Evolutionary conservation across 1,140 invertebrate genomes (phyloP).

Genomic region (Cydia amplana): DNA sequence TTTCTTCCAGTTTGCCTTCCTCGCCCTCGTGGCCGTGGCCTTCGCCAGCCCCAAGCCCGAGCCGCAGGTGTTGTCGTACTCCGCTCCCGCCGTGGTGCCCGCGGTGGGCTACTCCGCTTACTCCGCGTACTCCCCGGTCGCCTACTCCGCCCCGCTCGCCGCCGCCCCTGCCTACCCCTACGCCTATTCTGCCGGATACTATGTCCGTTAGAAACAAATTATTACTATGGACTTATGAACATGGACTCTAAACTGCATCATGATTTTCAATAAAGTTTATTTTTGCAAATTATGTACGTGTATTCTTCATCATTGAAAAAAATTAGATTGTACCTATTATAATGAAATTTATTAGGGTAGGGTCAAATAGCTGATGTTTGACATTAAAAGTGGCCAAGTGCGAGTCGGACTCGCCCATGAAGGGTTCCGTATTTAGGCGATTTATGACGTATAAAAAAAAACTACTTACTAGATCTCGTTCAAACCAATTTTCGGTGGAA

Average conservation of each 20-base stretch:
- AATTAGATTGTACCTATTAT: too few species aligned
- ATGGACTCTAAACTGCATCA: not conserved
- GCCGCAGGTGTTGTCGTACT: slow-evolving; percentile 54
- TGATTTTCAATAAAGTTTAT: slow-evolving; percentile 6
- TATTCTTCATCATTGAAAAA: not conserved
- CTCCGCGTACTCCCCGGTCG: slow-evolving; percentile 42
- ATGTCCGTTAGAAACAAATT: slow-evolving; percentile 45
- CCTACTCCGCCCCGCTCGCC: slow-evolving; percentile 36
- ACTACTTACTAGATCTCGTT: too few species aligned
- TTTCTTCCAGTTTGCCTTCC: slow-evolving; percentile 70
- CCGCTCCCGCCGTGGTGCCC: slow-evolving; percentile 48
- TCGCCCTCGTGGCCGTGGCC: slow-evolving; percentile 76
- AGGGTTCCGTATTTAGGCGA: too few species aligned
- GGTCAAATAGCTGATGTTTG: too few species aligned
- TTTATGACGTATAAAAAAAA: too few species aligned
- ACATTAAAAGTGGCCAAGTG: too few species aligned
- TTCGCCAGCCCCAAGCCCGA: slow-evolving; percentile 75
- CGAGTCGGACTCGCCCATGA: too few species aligned
- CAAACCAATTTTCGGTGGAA: too few species aligned
- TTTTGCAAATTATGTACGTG: not conserved
- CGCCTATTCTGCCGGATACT: slow-evolving; percentile 42
- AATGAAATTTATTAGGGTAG: too few species aligned
- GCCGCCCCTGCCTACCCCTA: slow-evolving; percentile 42
- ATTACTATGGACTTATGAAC: not conserved
- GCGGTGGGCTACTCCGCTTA: slow-evolving; percentile 71